Conservation (phyloP, 2,113 vertebrate genomes). For the Neodon shergylaensis region DNA sequence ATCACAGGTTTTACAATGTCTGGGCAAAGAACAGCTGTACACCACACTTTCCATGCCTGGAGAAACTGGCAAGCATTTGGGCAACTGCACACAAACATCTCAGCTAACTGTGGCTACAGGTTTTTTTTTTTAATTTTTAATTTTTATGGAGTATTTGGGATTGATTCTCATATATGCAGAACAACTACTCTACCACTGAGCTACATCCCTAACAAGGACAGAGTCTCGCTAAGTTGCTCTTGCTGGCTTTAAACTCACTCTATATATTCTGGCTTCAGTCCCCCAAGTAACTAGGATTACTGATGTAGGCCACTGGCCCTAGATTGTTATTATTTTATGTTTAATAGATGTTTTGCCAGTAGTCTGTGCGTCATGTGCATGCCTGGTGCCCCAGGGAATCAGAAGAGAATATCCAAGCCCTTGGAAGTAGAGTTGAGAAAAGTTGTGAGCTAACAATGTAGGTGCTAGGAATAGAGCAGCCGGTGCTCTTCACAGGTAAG, state of each 20-base stretch:
- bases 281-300: background rate
- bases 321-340: background rate
- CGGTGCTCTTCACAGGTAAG: background rate
- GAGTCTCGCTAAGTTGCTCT: background rate
- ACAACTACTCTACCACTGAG: background rate
- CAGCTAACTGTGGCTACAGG: background rate
- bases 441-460: background rate
- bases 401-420: background rate
- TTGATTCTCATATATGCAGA: background rate
- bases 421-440: background rate
- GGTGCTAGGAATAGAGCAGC: background rate
- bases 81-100: background rate
- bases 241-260: background rate
- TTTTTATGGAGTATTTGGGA: too few species aligned
- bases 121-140: background rate
- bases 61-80: conserved; percentile 34
- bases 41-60: background rate
- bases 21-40: background rate
- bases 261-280: background rate
- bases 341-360: background rate
- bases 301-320: background rate
- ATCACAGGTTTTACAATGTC: background rate
- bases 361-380: background rate
- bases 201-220: too few species aligned
- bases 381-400: too few species aligned